Evolutionary conservation across 2,797 vertebrate species (phyloP), one percentile per base, ranked within the genome.

Genomic region (Megaceryle alcyon): DNA sequence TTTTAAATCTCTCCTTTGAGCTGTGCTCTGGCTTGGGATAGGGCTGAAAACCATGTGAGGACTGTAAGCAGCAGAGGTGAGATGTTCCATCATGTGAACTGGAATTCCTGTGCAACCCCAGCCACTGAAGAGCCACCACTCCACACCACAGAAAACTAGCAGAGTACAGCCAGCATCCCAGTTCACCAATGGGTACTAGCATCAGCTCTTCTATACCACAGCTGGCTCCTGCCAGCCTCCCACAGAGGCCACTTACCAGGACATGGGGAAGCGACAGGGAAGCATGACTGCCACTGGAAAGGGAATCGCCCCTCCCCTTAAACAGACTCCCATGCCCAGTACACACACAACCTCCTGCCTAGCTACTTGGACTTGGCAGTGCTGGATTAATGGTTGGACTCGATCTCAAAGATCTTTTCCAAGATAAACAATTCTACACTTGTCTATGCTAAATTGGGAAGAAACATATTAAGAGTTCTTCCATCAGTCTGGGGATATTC

Each of bases 51-150:
- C 39, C 1, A 0, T 2, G 3, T 25, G 39, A 68, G 37, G 63
- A 41, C 21, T 1, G 2, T 4, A 8, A 75, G 17, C 1, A 0
- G 61, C 4, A 44, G 29, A 82, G 60, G 43, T 23, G 35, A 73
- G 54, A 26, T 10, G 9, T 26, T 37, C 10, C 33, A 33, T 13
- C 10, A 3, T 1, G 3, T 3, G 4, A 54, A 73, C 0, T 0
- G 51, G 12, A 59, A 65, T 4, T 4, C 6, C n/a, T 61, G 23
- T 0, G 1, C 28, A 88, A 14, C 3, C 10, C 29, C 33, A 39
- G 48, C 2, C 35, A 3, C 43, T 15, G 77, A 73, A 12, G 21
- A 61, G 5, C 26, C 54, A 25, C 19, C 26, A 41, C 15, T 5
- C 13, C 25, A 35, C 0, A 0, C 26, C 48, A 46, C 1, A 3